Evolutionary conservation across 2,888 invertebrate genomes (phyloP).

Genomic region (Steinernema carpocapsae): DNA sequence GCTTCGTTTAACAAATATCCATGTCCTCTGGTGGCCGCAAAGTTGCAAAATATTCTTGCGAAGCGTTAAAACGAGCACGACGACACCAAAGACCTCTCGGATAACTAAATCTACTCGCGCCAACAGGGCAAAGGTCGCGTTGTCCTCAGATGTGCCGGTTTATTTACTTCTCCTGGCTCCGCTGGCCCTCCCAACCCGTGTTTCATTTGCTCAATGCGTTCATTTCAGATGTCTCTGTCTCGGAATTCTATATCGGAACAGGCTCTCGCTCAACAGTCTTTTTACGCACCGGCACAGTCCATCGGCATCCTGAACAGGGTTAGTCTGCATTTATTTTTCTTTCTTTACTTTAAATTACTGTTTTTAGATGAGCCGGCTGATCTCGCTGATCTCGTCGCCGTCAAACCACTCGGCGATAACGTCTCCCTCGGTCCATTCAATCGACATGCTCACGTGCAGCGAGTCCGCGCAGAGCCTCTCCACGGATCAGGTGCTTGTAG

Average conservation of each 20-base stretch:
- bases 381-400: slow-evolving; percentile 26
- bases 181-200: not conserved
- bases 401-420: slow-evolving; percentile 24
- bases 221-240: slow-evolving; percentile 26
- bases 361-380: slow-evolving; percentile 21
- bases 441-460: slow-evolving; percentile 31
- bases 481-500: not conserved
- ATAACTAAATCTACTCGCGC: not conserved
- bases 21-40: no score
- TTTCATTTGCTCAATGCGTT: no score
- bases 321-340: not conserved
- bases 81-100: no score
- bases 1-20: no score
- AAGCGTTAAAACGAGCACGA: no score
- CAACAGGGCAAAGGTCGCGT: not conserved
- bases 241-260: slow-evolving; percentile 29
- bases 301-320: slow-evolving; percentile 25
- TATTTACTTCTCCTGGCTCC: not conserved
- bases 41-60: no score
- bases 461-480: slow-evolving; percentile 30
- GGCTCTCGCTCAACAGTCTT: slow-evolving; percentile 23
- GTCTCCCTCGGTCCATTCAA: slow-evolving; percentile 20
- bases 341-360: not conserved
- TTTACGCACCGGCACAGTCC: slow-evolving; percentile 26
- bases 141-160: not conserved